Percentiles rank a stretch among this genome's conserved stretches.
phyloP scores from a whole-genome alignment of 2,888 invertebrate genomes.

The Pecten maximus region DNA sequence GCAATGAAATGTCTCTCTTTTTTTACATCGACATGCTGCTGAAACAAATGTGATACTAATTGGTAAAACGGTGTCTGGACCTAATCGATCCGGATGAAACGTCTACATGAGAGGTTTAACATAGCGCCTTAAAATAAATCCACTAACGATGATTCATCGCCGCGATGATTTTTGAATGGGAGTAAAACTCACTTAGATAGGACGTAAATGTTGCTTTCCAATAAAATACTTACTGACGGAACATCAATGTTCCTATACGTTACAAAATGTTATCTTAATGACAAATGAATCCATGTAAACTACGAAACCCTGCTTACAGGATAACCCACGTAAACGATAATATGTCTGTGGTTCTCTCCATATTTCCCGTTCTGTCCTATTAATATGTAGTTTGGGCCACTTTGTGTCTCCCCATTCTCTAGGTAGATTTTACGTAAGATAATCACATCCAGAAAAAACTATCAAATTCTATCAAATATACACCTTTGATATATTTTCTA shows the following conservation, averaged over 20 bases:
- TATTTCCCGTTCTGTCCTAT: too few species aligned
- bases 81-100: constrained; percentile 18
- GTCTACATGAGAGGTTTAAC: neutral
- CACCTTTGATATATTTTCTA: too few species aligned
- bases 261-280: neutral
- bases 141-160: neutral
- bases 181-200: neutral
- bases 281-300: neutral
- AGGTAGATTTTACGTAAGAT: too few species aligned
- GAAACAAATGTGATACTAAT: constrained; percentile 13
- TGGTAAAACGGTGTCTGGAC: constrained; percentile 5
- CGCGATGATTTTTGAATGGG: neutral
- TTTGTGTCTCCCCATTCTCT: too few species aligned
- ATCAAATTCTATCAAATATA: too few species aligned
- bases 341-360: too few species aligned
- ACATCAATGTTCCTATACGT: neutral
- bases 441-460: too few species aligned
- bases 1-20: constrained; percentile 18
- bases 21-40: constrained; percentile 22
- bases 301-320: neutral
- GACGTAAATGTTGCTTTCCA: neutral
- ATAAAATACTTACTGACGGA: neutral
- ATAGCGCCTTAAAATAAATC: constrained; percentile 1
- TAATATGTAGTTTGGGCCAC: too few species aligned
- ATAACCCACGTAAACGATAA: neutral